A percentile compares a stretch with the other conserved stretches of the same genome.
phyloP scores from a whole-genome alignment of 2,113 vertebrate genomes.

The Phainopepla nitens region DNA sequence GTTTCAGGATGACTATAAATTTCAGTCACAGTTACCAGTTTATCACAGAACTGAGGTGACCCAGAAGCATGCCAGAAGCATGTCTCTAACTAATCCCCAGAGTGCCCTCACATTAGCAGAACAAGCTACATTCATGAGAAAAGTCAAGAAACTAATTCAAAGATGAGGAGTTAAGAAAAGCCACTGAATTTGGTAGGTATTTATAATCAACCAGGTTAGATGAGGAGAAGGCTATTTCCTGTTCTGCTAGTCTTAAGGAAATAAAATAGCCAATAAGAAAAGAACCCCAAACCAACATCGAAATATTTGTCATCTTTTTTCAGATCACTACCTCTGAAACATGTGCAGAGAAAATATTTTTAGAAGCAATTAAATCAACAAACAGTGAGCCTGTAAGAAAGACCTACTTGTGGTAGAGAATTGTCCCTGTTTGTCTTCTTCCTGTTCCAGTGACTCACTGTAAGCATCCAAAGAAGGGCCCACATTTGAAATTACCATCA shows the following conservation, averaged over 20 bases:
- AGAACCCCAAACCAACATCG: neutral
- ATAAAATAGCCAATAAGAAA: neutral
- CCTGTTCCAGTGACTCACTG: neutral
- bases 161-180: slow-evolving; percentile 62
- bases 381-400: neutral
- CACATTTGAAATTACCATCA: neutral
- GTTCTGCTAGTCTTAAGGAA: slow-evolving; percentile 25
- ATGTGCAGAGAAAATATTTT: neutral
- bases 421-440: neutral
- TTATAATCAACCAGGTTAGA: slow-evolving; percentile 64
- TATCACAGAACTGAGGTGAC: slow-evolving; percentile 44
- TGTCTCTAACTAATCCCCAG: slow-evolving; percentile 8
- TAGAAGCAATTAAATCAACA: neutral
- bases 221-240: neutral
- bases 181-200: slow-evolving; percentile 22
- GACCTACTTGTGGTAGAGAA: neutral
- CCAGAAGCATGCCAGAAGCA: neutral
- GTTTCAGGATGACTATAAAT: slow-evolving; percentile 37
- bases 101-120: slow-evolving; percentile 3
- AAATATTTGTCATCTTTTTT: neutral
- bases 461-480: neutral
- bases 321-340: neutral
- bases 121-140: slow-evolving; percentile 39
- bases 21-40: slow-evolving; percentile 46
- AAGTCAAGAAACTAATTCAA: slow-evolving; percentile 66